A percentile compares a stretch with the other conserved stretches of the same genome.
Conservation (phyloP, 2,113 vertebrate species). For the Poeciliopsis occidentalis region DNA sequence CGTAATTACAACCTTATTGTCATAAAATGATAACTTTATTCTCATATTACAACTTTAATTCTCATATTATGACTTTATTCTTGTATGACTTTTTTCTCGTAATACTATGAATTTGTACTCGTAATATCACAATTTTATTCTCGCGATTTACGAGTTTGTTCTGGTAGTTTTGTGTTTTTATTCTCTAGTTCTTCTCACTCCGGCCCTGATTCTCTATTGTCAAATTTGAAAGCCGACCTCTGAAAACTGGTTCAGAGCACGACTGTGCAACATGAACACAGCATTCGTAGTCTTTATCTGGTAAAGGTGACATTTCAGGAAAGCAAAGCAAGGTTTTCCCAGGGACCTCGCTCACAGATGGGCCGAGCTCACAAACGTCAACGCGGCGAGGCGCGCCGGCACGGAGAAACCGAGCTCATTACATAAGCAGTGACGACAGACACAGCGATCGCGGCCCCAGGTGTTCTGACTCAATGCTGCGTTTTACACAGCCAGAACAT, state of each 20-base stretch:
- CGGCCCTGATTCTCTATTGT: background rate
- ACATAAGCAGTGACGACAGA: constrained; percentile 54
- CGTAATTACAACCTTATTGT: too few relatives aligned
- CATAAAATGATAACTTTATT: too few relatives aligned
- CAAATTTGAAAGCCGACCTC: background rate
- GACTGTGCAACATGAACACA: too few relatives aligned
- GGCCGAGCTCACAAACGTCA: constrained; percentile 67
- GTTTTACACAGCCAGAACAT: constrained; percentile 9
- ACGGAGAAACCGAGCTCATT: constrained; percentile 51
- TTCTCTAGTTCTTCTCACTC: too few relatives aligned
- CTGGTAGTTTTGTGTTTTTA: too few relatives aligned
- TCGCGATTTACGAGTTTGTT: too few relatives aligned
- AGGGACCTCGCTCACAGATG: constrained; percentile 65
- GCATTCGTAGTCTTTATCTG: constrained; percentile 27
- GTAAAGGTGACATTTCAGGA: constrained; percentile 54
- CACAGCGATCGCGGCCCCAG: constrained; percentile 41
- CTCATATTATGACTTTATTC: too few relatives aligned
- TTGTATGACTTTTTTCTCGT: too few relatives aligned
- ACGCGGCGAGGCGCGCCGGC: constrained; percentile 54
- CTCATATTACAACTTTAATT: too few relatives aligned
- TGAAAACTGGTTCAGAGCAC: background rate
- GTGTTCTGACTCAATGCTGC: constrained; percentile 36
- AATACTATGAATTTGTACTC: too few relatives aligned
- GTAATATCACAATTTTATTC: too few relatives aligned
- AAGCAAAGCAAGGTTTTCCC: constrained; percentile 47